Percentiles rank a stretch among this genome's conserved stretches.
phyloP scores from a whole-genome alignment of 2,888 invertebrate genomes.

The Taphrorychus bicolor region DNA sequence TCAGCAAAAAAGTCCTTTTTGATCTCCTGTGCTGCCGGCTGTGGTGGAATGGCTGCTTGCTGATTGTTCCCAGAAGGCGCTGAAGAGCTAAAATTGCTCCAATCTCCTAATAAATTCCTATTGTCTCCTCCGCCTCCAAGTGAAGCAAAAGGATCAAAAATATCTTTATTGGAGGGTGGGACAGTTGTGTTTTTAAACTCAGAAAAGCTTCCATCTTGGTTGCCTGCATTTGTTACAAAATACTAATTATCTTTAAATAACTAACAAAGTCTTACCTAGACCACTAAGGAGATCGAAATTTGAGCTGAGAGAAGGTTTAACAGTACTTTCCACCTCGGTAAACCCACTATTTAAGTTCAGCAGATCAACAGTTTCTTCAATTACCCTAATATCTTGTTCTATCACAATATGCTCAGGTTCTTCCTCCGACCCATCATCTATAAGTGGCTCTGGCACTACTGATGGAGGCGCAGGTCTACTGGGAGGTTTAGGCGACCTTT shows the following conservation, averaged over 20 bases:
- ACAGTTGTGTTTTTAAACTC: not conserved
- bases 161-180: conserved; percentile 45
- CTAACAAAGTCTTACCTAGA: conserved; percentile 49
- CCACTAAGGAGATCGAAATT: conserved; percentile 70
- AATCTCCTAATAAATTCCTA: conserved; percentile 54
- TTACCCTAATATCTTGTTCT: conserved; percentile 38
- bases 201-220: not conserved
- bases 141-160: conserved; percentile 74
- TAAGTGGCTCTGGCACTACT: conserved; percentile 42
- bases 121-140: conserved; percentile 41
- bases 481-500: conserved; percentile 56
- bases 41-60: not conserved
- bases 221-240: not conserved
- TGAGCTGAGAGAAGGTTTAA: conserved; percentile 54
- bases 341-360: conserved; percentile 60
- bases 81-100: conserved; percentile 42
- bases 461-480: conserved; percentile 52
- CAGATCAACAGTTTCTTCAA: conserved; percentile 67
- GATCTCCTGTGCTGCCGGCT: conserved; percentile 49
- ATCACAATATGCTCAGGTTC: conserved; percentile 30
- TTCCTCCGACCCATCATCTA: conserved; percentile 46
- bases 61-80: conserved; percentile 47
- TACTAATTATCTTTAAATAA: not conserved
- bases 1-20: conserved; percentile 78
- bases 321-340: conserved; percentile 29